Conservation (phyloP, 1,140 invertebrate species). For the Neodiprion lecontei region DNA sequence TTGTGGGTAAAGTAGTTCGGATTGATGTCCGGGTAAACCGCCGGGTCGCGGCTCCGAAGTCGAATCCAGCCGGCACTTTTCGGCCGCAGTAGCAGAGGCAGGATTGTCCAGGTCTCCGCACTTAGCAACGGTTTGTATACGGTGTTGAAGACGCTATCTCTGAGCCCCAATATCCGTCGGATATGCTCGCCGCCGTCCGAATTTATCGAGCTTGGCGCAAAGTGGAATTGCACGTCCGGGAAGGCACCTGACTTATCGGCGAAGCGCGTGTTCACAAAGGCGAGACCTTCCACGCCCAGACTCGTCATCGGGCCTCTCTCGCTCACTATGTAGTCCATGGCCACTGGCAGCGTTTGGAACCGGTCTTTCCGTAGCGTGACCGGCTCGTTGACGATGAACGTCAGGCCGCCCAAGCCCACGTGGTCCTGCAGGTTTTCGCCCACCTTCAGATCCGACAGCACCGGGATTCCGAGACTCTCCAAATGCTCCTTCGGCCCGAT, state of each 20-base stretch:
- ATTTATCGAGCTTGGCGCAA: conserved; percentile 81
- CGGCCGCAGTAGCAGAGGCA: conserved; percentile 81
- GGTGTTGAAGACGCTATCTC: conserved; percentile 82
- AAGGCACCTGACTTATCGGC: conserved; percentile 75
- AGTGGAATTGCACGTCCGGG: conserved; percentile 89
- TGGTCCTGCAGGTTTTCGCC: conserved; percentile 87
- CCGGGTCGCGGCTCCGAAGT: conserved; percentile 80
- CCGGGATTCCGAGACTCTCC: conserved; percentile 74
- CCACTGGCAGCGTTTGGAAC: conserved; percentile 78
- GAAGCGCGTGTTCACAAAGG: conserved; percentile 85
- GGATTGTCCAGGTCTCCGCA: conserved; percentile 83
- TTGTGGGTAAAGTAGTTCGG: conserved; percentile 89
- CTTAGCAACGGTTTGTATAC: conserved; percentile 82
- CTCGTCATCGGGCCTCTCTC: conserved; percentile 81
- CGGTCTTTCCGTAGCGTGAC: conserved; percentile 79
- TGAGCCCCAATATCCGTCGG: conserved; percentile 75
- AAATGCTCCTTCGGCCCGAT: conserved; percentile 84
- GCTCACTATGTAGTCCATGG: conserved; percentile 81
- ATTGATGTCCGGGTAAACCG: conserved; percentile 84
- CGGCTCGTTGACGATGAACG: conserved; percentile 81
- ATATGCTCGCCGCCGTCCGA: conserved; percentile 82
- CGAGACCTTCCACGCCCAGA: conserved; percentile 81
- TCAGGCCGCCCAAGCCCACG: conserved; percentile 82
- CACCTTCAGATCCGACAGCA: conserved; percentile 77
- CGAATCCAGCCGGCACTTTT: conserved; percentile 83